Evolutionary conservation across 2,888 invertebrate species (phyloP), one percentile per base, ranked within the genome.

Genomic region (Anthrax anthrax): DNA sequence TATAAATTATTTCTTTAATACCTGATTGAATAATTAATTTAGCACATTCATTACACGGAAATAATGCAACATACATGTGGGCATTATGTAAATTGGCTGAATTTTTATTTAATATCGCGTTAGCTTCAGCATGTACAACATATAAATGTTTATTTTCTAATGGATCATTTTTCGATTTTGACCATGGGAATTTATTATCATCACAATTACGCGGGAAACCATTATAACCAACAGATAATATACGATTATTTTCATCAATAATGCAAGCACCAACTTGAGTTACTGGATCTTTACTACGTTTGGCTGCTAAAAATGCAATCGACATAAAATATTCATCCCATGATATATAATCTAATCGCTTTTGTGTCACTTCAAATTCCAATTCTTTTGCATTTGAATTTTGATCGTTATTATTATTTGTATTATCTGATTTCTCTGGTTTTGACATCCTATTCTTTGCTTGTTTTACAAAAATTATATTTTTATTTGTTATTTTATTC

Each of bases 261-360:
- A 97, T 84, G 61, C 95, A 95, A 8, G 95, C 94, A 5, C 97
- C 97, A 17, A 94, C 94, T 75, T 96, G 94, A 4, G 84, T 84
- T 44, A 71, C 72, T 0, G 96, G 96, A 71, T 97, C 97, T 70
- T 97, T 97, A 61, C 95, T 95, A 46, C 96, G 73, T 71, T 89
- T 84, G 1, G 94, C 86, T 2, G 92, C 84, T 23, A 97, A 71
- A 59, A 92, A 80, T 3, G 95, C 94, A 10, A 82, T 77, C 1
- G 87, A 85, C 96, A 97, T 96, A 62, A 96, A 97, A 67, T 94
- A 96, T 54, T 97, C 96, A 49, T 81, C 74, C 95, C 95, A 96
- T 37, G 77, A 75, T 29, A 96, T 63, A 58, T 84, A 89, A 51
- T 77, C 76, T 36, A 61, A 54, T 37, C 82, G 70, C 65, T 83